These are phyloP conservation scores for Tachysurus vachellii DNA, from an alignment of 2,113 vertebrate species.

Conservation along the genomic window DNA sequence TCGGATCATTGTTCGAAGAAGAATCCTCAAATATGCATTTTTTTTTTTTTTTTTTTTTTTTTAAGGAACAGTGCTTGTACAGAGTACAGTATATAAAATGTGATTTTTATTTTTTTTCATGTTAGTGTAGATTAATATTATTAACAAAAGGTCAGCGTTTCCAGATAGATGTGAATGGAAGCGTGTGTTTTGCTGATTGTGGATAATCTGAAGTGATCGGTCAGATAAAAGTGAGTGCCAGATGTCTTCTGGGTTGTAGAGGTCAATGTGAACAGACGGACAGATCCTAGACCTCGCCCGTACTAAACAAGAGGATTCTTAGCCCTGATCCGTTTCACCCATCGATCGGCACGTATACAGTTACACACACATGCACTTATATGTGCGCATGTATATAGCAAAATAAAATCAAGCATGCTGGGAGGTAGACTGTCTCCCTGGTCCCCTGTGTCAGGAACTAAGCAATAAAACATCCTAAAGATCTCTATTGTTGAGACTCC, in stretches of 20 bases:
- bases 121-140: neutral
- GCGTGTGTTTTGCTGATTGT: neutral
- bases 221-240: constrained; percentile 14
- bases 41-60: neutral
- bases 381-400: constrained; percentile 15
- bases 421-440: neutral
- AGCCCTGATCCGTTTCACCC: constrained; percentile 34
- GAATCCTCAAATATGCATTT: neutral
- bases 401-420: constrained; percentile 35
- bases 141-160: neutral
- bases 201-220: neutral
- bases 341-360: constrained; percentile 46
- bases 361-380: constrained; percentile 11
- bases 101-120: too few relatives aligned
- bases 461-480: constrained; percentile 38
- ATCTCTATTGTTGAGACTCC: constrained; percentile 5
- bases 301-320: constrained; percentile 33
- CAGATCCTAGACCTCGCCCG: constrained; percentile 20
- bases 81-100: neutral
- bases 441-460: constrained; percentile 6
- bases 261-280: constrained; percentile 52
- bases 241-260: constrained; percentile 51
- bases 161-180: neutral
- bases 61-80: neutral
- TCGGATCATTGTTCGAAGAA: neutral